Evolutionary conservation across 2,888 invertebrate species (phyloP), one percentile per base, ranked within the genome.

Genomic region (Cremastinae sp.): DNA sequence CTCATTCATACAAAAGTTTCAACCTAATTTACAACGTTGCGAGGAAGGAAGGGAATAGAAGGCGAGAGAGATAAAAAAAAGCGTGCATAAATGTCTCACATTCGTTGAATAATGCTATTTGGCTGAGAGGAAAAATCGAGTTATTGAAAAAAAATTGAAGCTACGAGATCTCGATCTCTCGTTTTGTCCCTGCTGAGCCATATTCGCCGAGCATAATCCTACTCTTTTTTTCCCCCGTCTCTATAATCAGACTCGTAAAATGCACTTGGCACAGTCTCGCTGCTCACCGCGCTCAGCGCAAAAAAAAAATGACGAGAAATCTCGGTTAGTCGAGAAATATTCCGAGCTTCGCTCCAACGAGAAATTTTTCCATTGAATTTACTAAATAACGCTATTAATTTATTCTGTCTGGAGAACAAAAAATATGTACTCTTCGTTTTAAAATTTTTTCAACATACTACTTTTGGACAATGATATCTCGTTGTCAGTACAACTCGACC

Each of bases 31-130:
- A 14, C 36, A 5, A 16, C 1, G 28, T 61, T 1, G 2, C 2
- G 10, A 22, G 41, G 22, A 20, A 18, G 12, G 28, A 12, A 0
- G 0, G 3, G 18, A 34, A 28, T 28, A 34, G 8, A 41, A 41
- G 12, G 8, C 2, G n/a, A 53, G 10, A 9, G 2, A 9, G 16
- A 49, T 20, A 28, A 12, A 61, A 1, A 28, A 34, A 65, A 28
- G 20, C 28, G 14, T n/a, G n/a, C n/a, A 66, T 61, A 61, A 61
- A 74, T 34, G 64, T 54, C 66, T 47, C 16, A 68, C 61, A 54
- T 62, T 38, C 14, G 45, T 65, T 70, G 59, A 75, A 70, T 75
- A 75, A 75, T 75, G 59, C 58, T 36, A 41, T 49, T 64, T 69
- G 45, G 20, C 28, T 61, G 49, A 14, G 34, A 56, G 45, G 14